Percentiles rank a stretch among this genome's conserved stretches.
phyloP scores from a whole-genome alignment of 2,797 vertebrate genomes.

The Tamandua tetradactyla region DNA sequence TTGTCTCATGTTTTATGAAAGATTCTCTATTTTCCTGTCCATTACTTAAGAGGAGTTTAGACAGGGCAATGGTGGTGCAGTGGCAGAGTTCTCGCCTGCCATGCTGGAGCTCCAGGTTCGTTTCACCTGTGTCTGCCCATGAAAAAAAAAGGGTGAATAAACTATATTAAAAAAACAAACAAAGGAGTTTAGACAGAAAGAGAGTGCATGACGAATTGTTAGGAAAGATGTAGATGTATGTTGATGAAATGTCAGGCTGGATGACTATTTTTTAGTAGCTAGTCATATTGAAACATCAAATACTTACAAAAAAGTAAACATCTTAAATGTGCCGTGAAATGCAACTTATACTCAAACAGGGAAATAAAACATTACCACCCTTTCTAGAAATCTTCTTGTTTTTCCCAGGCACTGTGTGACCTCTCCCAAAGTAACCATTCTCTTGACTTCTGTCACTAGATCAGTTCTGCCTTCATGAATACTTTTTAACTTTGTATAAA shows the following conservation, averaged over 20 bases:
- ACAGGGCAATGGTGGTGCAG: too few relatives aligned
- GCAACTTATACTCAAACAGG: neutral
- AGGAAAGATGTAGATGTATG: neutral
- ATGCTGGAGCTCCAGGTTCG: too few relatives aligned
- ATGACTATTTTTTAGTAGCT: neutral
- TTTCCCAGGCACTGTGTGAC: neutral
- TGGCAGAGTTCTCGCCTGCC: too few relatives aligned
- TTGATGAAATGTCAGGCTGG: neutral
- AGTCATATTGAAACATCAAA: neutral
- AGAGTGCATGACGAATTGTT: neutral
- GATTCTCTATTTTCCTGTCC: neutral
- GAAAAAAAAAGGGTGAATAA: too few relatives aligned
- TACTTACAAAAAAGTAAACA: neutral
- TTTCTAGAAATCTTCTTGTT: neutral
- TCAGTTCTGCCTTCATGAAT: neutral
- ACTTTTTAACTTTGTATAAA: neutral
- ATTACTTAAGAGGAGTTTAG: neutral
- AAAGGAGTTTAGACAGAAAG: neutral
- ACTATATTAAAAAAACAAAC: too few relatives aligned
- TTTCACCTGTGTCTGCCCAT: too few relatives aligned
- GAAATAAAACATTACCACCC: neutral
- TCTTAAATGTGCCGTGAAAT: neutral
- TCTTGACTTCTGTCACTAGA: neutral
- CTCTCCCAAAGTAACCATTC: neutral
- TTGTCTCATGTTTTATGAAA: neutral